Base-by-base conservation (phyloP, 2,113 vertebrate species). In the Oryzias javanicus region DNA sequence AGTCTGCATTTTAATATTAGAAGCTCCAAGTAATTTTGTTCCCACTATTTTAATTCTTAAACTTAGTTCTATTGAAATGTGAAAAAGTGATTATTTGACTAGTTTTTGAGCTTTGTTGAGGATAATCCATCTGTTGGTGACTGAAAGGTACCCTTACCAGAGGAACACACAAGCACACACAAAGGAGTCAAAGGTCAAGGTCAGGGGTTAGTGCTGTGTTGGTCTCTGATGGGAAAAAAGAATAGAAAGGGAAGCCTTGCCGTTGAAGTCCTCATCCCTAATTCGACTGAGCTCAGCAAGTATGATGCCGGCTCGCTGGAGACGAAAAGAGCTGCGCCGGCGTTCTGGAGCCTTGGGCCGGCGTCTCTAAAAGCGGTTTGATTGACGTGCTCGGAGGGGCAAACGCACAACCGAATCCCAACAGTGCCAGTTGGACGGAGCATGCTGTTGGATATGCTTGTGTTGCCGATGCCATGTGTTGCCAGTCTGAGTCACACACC, bases 151-250 rank as follows among this genome's bases (percentile, higher is more conserved):
- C 44, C 64, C 42, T 59, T 14, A 45, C 12, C 54, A 51, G 46
- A 47, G 14, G 42, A 14, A 65, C 20, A 22, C 35, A 55, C 49
- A 40, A 35, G 29, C 50, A 40, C 56, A 47, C 73, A 44, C 52
- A 64, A 46, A 67, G 72, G 45, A 57, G 79, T 73, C 72, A 86
- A 54, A 84, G 83, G 80, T 81, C 3, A n/a, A 60, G 65, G 78
- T 81, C 56, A 71, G 67, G 71, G 83, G 81, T 82, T 64, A 63
- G 47, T 10, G 8, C 55, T 50, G 60, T 64, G 65, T 63, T 20
- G 63, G 73, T 59, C 48, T 45, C 6, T 46, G 64, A 48, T 72
- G 51, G 35, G 35, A 64, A 60, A 66, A 40, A 66, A 81, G 75
- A 78, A 76, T 76, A 57, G 64, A 7, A 15, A 51, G 74, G 69